A percentile compares a stretch with the other conserved stretches of the same genome.
phyloP scores from a whole-genome alignment of 2,888 invertebrate genomes.

The Microctonus brassicae region DNA sequence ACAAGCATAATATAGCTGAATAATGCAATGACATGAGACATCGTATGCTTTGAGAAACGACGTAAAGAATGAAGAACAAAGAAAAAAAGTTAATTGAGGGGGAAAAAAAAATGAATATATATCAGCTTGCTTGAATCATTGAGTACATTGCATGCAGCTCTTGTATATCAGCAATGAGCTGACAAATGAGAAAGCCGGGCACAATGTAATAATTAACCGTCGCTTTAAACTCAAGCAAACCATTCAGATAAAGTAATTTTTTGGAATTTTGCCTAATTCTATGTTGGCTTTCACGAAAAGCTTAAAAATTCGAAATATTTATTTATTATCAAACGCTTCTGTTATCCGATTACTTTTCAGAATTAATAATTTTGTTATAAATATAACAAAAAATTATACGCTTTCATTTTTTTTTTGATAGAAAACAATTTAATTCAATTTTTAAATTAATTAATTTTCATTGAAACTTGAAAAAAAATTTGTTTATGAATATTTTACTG shows the following conservation, averaged over 20 bases:
- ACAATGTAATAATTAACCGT: slow-evolving; percentile 48
- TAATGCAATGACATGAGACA: background rate
- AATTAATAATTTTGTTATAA: no score
- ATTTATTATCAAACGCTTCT: background rate
- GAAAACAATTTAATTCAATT: no score
- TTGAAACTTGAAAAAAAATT: no score
- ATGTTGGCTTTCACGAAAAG: slow-evolving; percentile 39
- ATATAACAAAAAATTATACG: no score
- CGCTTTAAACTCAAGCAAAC: slow-evolving; percentile 43
- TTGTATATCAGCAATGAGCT: slow-evolving; percentile 9
- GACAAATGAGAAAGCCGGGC: slow-evolving; percentile 17
- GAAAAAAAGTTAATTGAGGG: background rate
- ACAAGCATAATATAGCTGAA: background rate
- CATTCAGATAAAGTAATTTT: slow-evolving; percentile 50
- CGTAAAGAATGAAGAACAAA: background rate
- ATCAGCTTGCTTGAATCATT: background rate
- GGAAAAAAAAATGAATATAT: background rate
- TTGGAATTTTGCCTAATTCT: slow-evolving; percentile 53
- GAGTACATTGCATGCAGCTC: background rate
- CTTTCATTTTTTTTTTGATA: no score
- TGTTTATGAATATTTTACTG: no score
- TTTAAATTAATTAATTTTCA: no score
- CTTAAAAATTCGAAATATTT: background rate
- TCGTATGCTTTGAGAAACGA: no score
- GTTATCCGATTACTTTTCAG: no score